A percentile compares a stretch with the other conserved stretches of the same genome.
Evolutionary conservation across 2,113 vertebrate species (phyloP).

Genomic region (Gambusia affinis): DNA sequence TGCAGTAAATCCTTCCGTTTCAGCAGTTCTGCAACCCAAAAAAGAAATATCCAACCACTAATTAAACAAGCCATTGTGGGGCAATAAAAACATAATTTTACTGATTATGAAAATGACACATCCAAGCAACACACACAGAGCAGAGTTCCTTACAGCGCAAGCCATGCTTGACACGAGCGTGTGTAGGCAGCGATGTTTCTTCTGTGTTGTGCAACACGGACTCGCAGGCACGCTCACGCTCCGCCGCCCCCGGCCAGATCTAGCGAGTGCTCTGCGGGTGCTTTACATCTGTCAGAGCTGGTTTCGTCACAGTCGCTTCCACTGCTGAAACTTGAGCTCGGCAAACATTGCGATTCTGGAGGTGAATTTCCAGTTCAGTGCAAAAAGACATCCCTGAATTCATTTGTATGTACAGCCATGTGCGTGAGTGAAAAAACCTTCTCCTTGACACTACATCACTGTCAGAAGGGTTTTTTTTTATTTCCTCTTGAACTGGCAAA

Average conservation of each 20-base stretch:
- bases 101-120: conserved; percentile 39
- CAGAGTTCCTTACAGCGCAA: conserved; percentile 32
- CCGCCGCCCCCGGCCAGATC: conserved; percentile 30
- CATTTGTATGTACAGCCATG: conserved; percentile 7
- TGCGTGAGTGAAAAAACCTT: neutral
- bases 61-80: conserved; percentile 6
- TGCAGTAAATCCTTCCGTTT: conserved; percentile 11
- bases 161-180: conserved; percentile 30
- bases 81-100: conserved; percentile 28
- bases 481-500: neutral
- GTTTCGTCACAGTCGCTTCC: conserved; percentile 41
- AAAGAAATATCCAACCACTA: conserved; percentile 2
- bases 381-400: conserved; percentile 18
- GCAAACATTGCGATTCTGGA: conserved; percentile 23
- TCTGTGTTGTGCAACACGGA: conserved; percentile 36
- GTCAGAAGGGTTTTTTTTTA: neutral
- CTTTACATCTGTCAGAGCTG: conserved; percentile 52
- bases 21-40: conserved; percentile 15
- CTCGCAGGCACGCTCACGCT: conserved; percentile 41
- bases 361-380: conserved; percentile 32
- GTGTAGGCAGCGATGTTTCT: conserved; percentile 30
- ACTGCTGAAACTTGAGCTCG: conserved; percentile 17
- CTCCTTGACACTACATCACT: neutral
- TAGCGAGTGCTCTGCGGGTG: conserved; percentile 27
- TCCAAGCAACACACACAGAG: conserved; percentile 4